These are phyloP conservation scores for Aeoliscus strigatus DNA, from an alignment of 2,797 vertebrate genomes.

Conservation along the genomic window DNA sequence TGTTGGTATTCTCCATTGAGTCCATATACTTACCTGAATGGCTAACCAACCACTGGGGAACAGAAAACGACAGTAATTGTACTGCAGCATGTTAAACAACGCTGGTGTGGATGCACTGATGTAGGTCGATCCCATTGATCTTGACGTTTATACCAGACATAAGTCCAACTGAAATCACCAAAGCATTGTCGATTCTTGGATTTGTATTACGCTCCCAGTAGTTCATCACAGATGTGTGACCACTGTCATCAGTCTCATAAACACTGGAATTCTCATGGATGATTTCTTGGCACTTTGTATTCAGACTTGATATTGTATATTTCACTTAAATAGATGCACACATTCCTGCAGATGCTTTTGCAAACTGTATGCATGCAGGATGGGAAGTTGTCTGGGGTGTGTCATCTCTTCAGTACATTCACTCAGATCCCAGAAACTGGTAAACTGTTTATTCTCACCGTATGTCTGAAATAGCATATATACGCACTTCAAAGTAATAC, in stretches of 20 bases:
- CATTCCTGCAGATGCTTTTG: neutral
- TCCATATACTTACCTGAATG: slow-evolving; percentile 52
- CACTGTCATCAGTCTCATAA: no score
- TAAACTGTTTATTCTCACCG: slow-evolving; percentile 32
- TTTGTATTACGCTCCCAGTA: no score
- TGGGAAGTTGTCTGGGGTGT: slow-evolving; percentile 28
- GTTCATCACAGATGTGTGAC: no score
- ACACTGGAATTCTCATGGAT: slow-evolving; percentile 27
- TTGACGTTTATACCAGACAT: no score
- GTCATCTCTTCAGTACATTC: slow-evolving; percentile 25
- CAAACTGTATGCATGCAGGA: slow-evolving; percentile 10
- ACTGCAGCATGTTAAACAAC: no score
- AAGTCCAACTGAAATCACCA: no score
- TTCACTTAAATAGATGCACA: slow-evolving; percentile 15
- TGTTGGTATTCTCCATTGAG: slow-evolving; percentile 38
- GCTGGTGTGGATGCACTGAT: no score
- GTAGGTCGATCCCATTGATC: no score
- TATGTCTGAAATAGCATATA: no score
- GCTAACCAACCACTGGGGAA: no score
- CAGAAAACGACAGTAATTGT: slow-evolving; percentile 38
- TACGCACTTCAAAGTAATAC: no score
- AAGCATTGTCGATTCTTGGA: no score
- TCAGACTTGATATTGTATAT: slow-evolving; percentile 48
- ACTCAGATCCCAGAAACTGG: slow-evolving; percentile 31
- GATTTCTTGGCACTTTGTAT: slow-evolving; percentile 28